phyloP scores from a whole-genome alignment of 2,888 invertebrate species.

The Thyatira batis region DNA sequence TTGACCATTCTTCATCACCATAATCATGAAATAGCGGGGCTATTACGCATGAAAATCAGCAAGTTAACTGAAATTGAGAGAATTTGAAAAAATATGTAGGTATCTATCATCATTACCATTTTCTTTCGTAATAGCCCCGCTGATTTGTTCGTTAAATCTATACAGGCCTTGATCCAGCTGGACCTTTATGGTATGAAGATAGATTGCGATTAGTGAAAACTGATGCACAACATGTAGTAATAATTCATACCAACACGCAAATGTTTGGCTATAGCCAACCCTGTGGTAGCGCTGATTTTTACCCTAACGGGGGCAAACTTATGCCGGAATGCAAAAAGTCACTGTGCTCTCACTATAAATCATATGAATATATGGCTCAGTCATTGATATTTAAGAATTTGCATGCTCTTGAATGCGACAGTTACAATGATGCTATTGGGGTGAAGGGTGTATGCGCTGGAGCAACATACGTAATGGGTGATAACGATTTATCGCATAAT shows the following conservation, averaged over 20 bases:
- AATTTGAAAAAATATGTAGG: no score
- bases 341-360: slow-evolving; percentile 57
- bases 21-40: no score
- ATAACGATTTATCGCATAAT: slow-evolving; percentile 39
- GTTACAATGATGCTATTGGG: slow-evolving; percentile 35
- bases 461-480: slow-evolving; percentile 46
- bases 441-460: slow-evolving; percentile 42
- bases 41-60: no score
- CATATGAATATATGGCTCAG: slow-evolving; percentile 56
- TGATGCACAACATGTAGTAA: slow-evolving; percentile 65
- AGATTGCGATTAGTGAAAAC: slow-evolving; percentile 38
- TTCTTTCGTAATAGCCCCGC: background rate
- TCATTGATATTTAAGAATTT: slow-evolving; percentile 52
- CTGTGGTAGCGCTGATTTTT: slow-evolving; percentile 63
- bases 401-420: slow-evolving; percentile 46
- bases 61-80: no score
- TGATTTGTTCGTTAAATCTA: background rate
- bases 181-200: slow-evolving; percentile 55
- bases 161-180: slow-evolving; percentile 68
- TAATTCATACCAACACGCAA: slow-evolving; percentile 64
- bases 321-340: slow-evolving; percentile 62
- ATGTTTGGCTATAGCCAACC: slow-evolving; percentile 47
- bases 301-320: slow-evolving; percentile 56
- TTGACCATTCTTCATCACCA: no score
- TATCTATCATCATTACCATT: no score